Conservation (phyloP, 2,113 vertebrate genomes). For the Marmota flaviventris region DNA sequence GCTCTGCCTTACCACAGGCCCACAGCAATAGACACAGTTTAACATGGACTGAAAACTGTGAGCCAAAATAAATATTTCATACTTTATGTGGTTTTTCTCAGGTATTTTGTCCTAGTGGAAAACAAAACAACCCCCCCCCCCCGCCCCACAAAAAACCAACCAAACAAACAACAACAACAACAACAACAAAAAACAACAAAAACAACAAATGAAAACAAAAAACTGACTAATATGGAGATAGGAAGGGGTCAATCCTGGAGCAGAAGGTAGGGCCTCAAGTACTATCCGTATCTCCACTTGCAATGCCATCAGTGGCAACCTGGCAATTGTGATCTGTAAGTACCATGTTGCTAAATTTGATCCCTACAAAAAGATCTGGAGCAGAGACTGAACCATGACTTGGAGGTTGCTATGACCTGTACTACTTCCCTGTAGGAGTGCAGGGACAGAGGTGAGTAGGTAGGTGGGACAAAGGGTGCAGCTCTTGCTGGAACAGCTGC, state of each 20-base stretch:
- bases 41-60: not conserved
- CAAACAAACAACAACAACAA: too few species aligned
- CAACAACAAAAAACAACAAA: too few species aligned
- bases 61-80: not conserved
- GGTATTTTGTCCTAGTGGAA: not conserved
- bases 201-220: too few species aligned
- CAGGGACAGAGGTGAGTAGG: not conserved
- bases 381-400: fast-evolving
- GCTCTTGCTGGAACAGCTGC: not conserved
- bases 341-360: not conserved
- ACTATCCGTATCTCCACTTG: not conserved
- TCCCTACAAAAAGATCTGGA: not conserved
- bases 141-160: too few species aligned
- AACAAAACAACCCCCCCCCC: too few species aligned
- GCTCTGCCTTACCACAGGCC: not conserved
- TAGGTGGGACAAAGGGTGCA: too few species aligned
- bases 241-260: fast-evolving
- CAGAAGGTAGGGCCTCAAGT: not conserved
- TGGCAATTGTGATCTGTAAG: not conserved
- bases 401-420: not conserved
- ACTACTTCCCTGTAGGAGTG: not conserved
- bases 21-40: not conserved
- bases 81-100: not conserved
- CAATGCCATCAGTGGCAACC: fast-evolving
- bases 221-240: too few species aligned